A percentile compares a stretch with the other conserved stretches of the same genome.
phyloP scores from a whole-genome alignment of 1,140 invertebrate genomes.

The Papilio glaucus region DNA sequence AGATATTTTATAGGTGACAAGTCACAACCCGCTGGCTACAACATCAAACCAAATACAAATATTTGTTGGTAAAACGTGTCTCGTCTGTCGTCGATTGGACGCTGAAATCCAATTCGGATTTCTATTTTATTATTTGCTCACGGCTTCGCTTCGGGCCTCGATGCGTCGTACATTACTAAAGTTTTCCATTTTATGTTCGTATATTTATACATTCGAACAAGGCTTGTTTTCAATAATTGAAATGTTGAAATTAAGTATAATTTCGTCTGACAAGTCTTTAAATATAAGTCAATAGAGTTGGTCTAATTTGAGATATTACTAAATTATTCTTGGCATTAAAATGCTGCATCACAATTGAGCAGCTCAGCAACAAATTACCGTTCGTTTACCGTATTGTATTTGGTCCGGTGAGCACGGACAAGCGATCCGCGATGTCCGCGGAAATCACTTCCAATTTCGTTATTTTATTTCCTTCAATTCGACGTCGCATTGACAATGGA shows the following conservation, averaged over 20 bases:
- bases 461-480: conserved; percentile 26
- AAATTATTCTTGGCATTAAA: not conserved
- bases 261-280: too few species aligned
- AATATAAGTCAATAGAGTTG: too few species aligned
- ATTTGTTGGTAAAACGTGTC: not conserved
- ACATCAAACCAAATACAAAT: conserved; percentile 13
- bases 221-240: not conserved
- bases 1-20: not conserved
- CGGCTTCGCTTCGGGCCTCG: not conserved
- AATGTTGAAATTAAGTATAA: not conserved
- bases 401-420: conserved; percentile 56
- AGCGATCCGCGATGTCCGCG: conserved; percentile 41
- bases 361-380: conserved; percentile 31
- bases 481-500: conserved; percentile 31
- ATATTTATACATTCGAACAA: too few species aligned
- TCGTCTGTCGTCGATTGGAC: too few species aligned
- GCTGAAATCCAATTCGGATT: not conserved
- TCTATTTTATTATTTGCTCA: conserved; percentile 12
- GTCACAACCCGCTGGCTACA: not conserved
- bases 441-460: conserved; percentile 27
- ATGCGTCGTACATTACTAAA: conserved; percentile 1
- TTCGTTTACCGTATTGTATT: conserved; percentile 59
- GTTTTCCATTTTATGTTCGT: not conserved
- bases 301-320: too few species aligned
- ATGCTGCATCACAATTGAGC: not conserved